phyloP scores from a whole-genome alignment of 2,797 vertebrate species.

The Danio tinwini region DNA sequence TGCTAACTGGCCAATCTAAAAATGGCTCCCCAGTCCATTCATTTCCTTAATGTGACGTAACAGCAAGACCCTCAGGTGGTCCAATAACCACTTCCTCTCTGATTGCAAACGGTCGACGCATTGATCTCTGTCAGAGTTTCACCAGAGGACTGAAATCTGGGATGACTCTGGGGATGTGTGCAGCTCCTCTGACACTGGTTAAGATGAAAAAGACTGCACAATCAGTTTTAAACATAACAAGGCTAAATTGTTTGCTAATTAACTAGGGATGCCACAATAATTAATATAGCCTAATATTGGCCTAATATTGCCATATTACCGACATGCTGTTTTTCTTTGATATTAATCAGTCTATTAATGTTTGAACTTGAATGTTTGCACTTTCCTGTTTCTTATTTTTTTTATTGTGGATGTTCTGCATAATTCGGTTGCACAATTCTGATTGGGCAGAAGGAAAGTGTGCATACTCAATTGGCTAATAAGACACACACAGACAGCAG shows the following conservation, averaged over 20 bases:
- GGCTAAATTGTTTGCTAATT: neutral
- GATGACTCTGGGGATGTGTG: neutral
- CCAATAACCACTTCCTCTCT: conserved; percentile 42
- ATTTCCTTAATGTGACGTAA: conserved; percentile 36
- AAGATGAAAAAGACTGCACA: neutral
- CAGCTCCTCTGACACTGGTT: conserved; percentile 18
- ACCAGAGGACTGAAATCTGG: conserved; percentile 24
- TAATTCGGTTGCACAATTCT: too few species aligned
- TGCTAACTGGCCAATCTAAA: conserved; percentile 30
- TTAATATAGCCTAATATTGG: neutral
- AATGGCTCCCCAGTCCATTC: neutral
- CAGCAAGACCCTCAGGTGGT: conserved; percentile 33
- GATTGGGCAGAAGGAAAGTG: too few species aligned
- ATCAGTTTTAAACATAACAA: neutral
- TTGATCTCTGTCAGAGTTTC: conserved; percentile 43
- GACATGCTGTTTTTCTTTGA: too few species aligned
- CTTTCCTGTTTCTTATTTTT: too few species aligned
- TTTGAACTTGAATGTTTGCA: too few species aligned
- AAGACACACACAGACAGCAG: too few species aligned
- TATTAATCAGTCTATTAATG: too few species aligned
- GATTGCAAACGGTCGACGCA: conserved; percentile 31
- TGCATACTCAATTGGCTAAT: too few species aligned
- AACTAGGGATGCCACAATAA: neutral
- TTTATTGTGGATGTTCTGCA: too few species aligned
- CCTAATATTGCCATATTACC: too few species aligned